These are phyloP conservation scores for Calypte anna DNA, from an alignment of 2,113 vertebrate genomes.

Conservation along the genomic window DNA sequence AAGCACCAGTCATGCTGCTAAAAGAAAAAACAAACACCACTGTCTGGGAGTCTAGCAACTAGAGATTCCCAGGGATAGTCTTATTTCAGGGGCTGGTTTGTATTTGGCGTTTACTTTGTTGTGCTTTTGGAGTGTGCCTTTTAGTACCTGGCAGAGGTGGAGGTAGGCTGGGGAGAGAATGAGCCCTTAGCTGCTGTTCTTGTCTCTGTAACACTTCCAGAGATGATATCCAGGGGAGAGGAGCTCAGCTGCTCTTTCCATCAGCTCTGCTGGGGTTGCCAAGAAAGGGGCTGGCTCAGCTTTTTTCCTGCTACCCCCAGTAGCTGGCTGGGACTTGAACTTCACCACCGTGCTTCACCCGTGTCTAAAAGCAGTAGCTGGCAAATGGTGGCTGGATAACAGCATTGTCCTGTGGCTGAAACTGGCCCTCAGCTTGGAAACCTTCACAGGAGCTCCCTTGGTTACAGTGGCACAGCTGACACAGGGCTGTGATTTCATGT, in stretches of 20 bases:
- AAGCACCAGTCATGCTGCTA: neutral
- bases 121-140: neutral
- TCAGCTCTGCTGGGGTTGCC: neutral
- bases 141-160: neutral
- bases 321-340: neutral
- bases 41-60: neutral
- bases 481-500: rapidly evolving
- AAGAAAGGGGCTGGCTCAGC: neutral
- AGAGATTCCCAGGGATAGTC: neutral
- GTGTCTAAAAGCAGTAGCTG: neutral
- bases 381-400: neutral
- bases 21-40: neutral
- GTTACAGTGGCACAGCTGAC: neutral
- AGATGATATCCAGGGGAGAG: neutral
- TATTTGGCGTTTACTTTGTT: neutral
- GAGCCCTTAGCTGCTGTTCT: rapidly evolving
- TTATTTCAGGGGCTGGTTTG: neutral
- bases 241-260: neutral
- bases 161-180: neutral
- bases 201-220: neutral
- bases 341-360: rapidly evolving
- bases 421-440: neutral
- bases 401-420: neutral
- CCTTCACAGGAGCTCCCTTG: neutral
- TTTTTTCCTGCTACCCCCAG: neutral